phyloP scores from a whole-genome alignment of 2,113 vertebrate genomes.

The Pluvianellus socialis region DNA sequence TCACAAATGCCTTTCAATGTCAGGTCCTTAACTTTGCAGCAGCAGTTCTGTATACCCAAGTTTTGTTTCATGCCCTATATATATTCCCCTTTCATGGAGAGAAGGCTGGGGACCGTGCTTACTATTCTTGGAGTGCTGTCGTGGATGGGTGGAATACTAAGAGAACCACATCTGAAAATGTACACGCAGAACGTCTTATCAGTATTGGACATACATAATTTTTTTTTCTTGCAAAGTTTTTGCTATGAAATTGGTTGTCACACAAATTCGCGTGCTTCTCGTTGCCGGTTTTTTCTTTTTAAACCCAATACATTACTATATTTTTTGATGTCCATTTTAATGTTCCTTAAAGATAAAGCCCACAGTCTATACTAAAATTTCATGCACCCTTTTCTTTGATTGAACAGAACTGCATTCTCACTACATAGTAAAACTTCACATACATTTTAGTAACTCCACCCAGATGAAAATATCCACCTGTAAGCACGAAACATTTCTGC shows the following conservation, averaged over 20 bases:
- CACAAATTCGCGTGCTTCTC: constrained; percentile 66
- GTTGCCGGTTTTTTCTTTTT: constrained; percentile 33
- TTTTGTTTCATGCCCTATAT: constrained; percentile 64
- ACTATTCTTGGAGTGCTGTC: constrained; percentile 69
- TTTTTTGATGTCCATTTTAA: constrained; percentile 79
- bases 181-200: constrained; percentile 75
- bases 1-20: constrained; percentile 65
- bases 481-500: constrained; percentile 39
- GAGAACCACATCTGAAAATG: constrained; percentile 74
- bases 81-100: constrained; percentile 59
- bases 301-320: constrained; percentile 61
- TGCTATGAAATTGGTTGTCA: constrained; percentile 78
- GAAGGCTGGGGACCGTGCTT: constrained; percentile 62
- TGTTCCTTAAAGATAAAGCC: constrained; percentile 82
- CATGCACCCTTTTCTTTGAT: constrained; percentile 70
- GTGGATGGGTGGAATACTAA: constrained; percentile 71
- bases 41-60: constrained; percentile 36
- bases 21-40: constrained; percentile 64
- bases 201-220: constrained; percentile 78
- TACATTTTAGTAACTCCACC: constrained; percentile 70
- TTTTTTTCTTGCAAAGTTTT: constrained; percentile 73
- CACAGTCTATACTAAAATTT: constrained; percentile 72
- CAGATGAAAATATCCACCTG: constrained; percentile 72
- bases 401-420: constrained; percentile 69
- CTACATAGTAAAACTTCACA: constrained; percentile 62